Base-by-base conservation (phyloP, 2,113 vertebrate genomes). In the Neoarius graeffei region DNA sequence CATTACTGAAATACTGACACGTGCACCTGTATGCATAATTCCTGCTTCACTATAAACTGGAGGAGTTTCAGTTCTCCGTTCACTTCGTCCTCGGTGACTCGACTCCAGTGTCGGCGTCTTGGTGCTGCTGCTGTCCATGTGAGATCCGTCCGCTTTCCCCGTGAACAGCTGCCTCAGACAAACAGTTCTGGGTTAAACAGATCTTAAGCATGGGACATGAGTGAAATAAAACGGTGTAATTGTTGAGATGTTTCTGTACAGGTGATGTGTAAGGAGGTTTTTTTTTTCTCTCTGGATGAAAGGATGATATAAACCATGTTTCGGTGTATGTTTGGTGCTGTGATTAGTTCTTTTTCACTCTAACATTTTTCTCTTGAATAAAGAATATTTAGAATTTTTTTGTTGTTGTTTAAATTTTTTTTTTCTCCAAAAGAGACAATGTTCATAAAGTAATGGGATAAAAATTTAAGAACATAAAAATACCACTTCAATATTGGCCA, bases 221-320 rank as follows among this genome's bases (percentile, higher is more conserved):
- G 81, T 86, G 52, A 20, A 56, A 83, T 76, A 69, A 71, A 60
- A 77, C 52, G 4, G 23, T 25, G 23, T 64, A 25, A 64, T 64
- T 64, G 8, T 64, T 27, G 84, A 57, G 27, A 81, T 35, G 27
- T 57, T 82, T 60, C 17, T 82, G 80, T 84, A 84, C 83, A 69
- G 64, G 25, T 84, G 82, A 67, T 52, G 35, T 48, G 67, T 67
- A 83, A 1, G 42, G 15, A 27, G n/a, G 59, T 19, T 60, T 20
- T 7, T 60, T 59, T 81, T 62, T 67, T 77, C 79, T 66, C 57
- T 35, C 25, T 8, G 27, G 30, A 77, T 84, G 73, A 54, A 74
- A 64, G 60, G 35, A 79, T 50, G 81, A 73, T 73, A 80, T 60
- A 62, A 77, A 79, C 71, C 56, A 56, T 85, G 74, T 88, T 42